Base-by-base conservation (phyloP, 2,797 vertebrate species). In the Diplodus puntazzo region DNA sequence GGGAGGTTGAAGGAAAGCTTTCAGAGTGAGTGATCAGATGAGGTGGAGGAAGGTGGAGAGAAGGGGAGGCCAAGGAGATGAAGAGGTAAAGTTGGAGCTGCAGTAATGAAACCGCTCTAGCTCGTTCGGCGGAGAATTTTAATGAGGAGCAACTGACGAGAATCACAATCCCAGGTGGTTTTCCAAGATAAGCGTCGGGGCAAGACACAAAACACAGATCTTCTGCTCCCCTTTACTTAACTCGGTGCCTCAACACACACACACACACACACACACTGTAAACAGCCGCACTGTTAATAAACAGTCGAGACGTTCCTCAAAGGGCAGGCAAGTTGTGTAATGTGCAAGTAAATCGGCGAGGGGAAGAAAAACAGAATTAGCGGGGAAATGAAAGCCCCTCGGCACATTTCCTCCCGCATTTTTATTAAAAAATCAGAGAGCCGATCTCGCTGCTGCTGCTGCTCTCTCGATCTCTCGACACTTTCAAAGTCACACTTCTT, bases 261-360 rank as follows among this genome's bases (percentile, higher is more conserved):
- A 34, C 3, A 34, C 30, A 34, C 3, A 30, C 27, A 30, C 27
- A 25, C 25, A 25, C 82, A 82, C 75, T 84, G 88, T 84, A 93
- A 92, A 94, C 83, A 89, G 84, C 84, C 46, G n/a, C 80, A 66
- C 62, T 72, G 50, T 85, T 87, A 90, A 92, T 88, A 92, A 89
- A 92, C 85, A 79, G 81, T 69, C 81, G 66, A 75, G 58, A 73
- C 49, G 73, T 67, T 82, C 75, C 89, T 82, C 81, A 82, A 85
- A 88, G 71, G 73, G 50, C 67, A 87, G 79, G 76, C 54, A n/a
- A 82, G 80, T 77, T 65, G 73, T 73, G 60, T 88, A 86, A 89
- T 84, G 68, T 72, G 66, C 75, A 54, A 81, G 77, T 82, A 81
- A 34, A 92, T 89, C 63, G 42, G 50, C 67, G 21, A 73, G 25